phyloP scores from a whole-genome alignment of 2,113 vertebrate species.

The Microcebus ravelobensis region DNA sequence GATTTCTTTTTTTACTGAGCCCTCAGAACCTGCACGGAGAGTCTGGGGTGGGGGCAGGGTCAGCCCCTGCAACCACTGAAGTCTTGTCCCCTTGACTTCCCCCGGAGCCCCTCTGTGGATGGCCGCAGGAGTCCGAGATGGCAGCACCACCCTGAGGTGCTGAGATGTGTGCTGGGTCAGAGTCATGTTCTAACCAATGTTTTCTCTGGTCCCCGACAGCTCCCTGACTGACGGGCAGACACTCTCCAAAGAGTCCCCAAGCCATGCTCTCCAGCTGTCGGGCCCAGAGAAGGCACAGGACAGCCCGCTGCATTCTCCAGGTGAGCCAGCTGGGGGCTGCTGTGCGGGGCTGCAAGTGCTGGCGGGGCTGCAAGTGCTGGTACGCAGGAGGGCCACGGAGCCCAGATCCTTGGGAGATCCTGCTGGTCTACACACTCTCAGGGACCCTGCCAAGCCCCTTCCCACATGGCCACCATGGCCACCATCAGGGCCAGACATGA shows the following conservation, averaged over 20 bases:
- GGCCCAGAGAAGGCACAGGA: constrained; percentile 22
- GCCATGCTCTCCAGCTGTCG: background rate
- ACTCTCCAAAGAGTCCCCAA: constrained; percentile 21
- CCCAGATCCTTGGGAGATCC: background rate
- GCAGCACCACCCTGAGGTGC: background rate
- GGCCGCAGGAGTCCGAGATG: too few relatives aligned
- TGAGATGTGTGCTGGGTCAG: accelerated
- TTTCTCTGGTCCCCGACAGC: background rate
- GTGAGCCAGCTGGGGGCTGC: background rate
- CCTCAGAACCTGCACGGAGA: background rate
- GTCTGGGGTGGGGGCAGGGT: background rate
- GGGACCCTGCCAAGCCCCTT: background rate
- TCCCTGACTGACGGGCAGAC: background rate
- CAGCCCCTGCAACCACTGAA: background rate
- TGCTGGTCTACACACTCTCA: background rate
- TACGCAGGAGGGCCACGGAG: accelerated
- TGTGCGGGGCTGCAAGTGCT: background rate
- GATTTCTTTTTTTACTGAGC: background rate
- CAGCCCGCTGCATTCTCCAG: background rate
- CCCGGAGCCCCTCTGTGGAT: background rate
- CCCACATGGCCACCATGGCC: background rate
- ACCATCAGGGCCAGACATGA: background rate
- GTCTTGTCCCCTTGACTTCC: background rate
- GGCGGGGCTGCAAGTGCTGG: background rate
- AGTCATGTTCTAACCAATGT: background rate